Evolutionary conservation across 1,140 invertebrate genomes (phyloP).

Genomic region (Bilobella aurantiaca): DNA sequence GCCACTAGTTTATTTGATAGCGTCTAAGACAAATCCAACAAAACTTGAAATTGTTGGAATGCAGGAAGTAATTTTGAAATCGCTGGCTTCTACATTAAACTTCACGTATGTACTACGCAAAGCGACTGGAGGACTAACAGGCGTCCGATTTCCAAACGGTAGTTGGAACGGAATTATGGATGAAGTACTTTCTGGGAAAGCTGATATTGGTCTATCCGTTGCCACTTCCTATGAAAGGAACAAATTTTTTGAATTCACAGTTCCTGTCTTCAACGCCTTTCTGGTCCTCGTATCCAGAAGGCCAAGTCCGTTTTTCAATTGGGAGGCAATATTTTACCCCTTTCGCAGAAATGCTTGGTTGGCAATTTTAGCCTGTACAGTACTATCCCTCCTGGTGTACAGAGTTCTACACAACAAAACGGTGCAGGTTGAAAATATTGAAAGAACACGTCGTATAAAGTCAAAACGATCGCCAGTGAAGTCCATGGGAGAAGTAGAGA

Average conservation of each 20-base stretch:
- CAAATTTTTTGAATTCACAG: slow-evolving; percentile 27
- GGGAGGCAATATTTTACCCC: slow-evolving; percentile 29
- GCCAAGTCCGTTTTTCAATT: slow-evolving; percentile 26
- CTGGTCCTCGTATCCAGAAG: slow-evolving; percentile 28
- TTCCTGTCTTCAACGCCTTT: slow-evolving; percentile 25
- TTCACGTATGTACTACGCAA: slow-evolving; percentile 14
- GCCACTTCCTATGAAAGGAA: slow-evolving; percentile 19
- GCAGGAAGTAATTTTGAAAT: slow-evolving; percentile 21
- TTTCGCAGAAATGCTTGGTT: slow-evolving; percentile 18
- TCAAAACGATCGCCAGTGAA: too few species aligned
- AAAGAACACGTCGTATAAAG: too few species aligned
- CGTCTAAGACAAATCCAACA: neutral
- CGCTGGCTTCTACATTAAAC: slow-evolving; percentile 16
- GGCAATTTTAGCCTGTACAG: slow-evolving; percentile 1
- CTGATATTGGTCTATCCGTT: slow-evolving; percentile 25
- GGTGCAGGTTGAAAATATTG: neutral
- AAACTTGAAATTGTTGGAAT: slow-evolving; percentile 22
- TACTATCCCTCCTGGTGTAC: slow-evolving; percentile 10
- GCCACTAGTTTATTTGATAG: slow-evolving; percentile 17
- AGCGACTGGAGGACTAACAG: slow-evolving; percentile 18
- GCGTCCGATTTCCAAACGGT: slow-evolving; percentile 17
- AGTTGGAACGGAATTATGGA: slow-evolving; percentile 28
- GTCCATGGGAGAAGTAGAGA: neutral
- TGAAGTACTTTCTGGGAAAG: slow-evolving; percentile 17
- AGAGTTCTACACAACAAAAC: slow-evolving; percentile 18